Conservation (phyloP, 2,888 invertebrate genomes). For the Sarcophaga subvicina region DNA sequence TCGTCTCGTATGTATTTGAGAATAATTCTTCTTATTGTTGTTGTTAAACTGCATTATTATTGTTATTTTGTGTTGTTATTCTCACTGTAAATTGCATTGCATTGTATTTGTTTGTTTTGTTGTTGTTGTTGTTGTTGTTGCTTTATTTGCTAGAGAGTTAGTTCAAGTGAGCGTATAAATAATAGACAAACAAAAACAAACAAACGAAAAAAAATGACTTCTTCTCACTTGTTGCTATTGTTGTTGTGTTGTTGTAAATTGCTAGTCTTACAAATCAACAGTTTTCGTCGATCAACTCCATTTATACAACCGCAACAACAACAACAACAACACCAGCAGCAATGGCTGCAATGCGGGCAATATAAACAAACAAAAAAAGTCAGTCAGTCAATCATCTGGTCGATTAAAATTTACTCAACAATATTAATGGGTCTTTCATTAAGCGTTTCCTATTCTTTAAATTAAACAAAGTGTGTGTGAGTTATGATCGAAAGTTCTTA, state of each 20-base stretch:
- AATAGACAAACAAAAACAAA: too few species aligned
- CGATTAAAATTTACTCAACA: constrained; percentile 29
- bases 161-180: constrained; percentile 26
- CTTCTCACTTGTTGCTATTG: constrained; percentile 17
- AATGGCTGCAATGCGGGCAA: neutral
- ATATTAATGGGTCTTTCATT: neutral
- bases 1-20: too few species aligned
- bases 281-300: constrained; percentile 42
- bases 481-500: too few species aligned
- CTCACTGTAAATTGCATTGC: neutral
- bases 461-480: too few species aligned
- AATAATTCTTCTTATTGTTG: too few species aligned
- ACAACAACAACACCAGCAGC: neutral
- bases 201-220: neutral
- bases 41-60: too few species aligned
- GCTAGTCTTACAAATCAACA: constrained; percentile 26
- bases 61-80: too few species aligned
- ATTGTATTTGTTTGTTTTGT: constrained; percentile 3
- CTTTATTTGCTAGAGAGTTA: constrained; percentile 31
- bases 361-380: neutral
- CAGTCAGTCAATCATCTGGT: constrained; percentile 58
- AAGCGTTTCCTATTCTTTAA: neutral
- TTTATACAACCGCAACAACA: neutral
- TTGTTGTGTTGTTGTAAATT: constrained; percentile 33
- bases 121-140: neutral